These are phyloP conservation scores for Phyllostomus hastatus DNA, from an alignment of 2,113 vertebrate genomes.

Conservation along the genomic window DNA sequence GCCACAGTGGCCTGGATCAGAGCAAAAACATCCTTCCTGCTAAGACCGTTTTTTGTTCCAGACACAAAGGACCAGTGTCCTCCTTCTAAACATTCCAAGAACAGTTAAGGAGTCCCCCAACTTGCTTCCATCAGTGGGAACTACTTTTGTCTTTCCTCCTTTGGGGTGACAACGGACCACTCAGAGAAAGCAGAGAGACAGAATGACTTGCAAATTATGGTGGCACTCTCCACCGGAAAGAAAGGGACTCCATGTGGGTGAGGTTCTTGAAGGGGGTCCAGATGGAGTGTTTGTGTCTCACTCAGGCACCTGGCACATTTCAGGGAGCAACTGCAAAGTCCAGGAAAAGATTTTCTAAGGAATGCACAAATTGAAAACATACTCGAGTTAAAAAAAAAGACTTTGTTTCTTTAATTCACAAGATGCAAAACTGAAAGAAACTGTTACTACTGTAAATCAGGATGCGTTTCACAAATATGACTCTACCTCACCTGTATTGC, in stretches of 20 bases:
- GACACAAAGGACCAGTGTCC: not conserved
- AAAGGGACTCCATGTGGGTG: constrained; percentile 25
- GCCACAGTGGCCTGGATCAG: constrained; percentile 17
- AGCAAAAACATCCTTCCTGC: constrained; percentile 57
- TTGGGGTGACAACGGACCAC: constrained; percentile 27
- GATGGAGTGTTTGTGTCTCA: constrained; percentile 59
- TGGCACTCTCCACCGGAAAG: constrained; percentile 28
- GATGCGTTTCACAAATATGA: constrained; percentile 75
- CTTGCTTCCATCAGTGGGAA: constrained; percentile 53
- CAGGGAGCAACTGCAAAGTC: constrained; percentile 61
- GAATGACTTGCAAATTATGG: not conserved
- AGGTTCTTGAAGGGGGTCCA: constrained; percentile 51
- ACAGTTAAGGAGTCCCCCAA: constrained; percentile 7
- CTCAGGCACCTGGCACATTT: constrained; percentile 65
- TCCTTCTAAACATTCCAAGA: constrained; percentile 54
- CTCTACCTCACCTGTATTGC: constrained; percentile 85
- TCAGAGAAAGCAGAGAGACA: constrained; percentile 24
- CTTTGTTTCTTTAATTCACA: constrained; percentile 50
- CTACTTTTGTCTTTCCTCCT: constrained; percentile 26
- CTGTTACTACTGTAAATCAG: constrained; percentile 77
- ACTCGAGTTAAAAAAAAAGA: constrained; percentile 41
- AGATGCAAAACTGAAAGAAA: constrained; percentile 75
- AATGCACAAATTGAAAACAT: constrained; percentile 72
- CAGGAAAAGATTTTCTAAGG: constrained; percentile 67
- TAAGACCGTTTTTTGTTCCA: constrained; percentile 65